Evolutionary conservation across 1,140 invertebrate species (phyloP), one percentile per base, ranked within the genome.

Genomic region (Vollenhovia emeryi): DNA sequence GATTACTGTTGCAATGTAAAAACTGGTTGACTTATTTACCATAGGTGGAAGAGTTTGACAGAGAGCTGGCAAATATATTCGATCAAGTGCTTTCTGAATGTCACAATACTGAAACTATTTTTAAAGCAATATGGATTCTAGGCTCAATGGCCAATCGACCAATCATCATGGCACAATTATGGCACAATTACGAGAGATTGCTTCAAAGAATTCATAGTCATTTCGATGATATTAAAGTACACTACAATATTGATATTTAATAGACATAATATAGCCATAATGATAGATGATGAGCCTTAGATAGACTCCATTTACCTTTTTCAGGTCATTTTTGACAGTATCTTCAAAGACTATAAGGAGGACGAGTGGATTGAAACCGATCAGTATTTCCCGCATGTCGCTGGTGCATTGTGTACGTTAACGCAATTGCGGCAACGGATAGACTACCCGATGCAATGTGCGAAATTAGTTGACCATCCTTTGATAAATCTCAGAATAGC

Each of bases 1-100:
- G 24, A 55, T 55, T 55, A 40, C 0, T 0, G 4, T 4, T 4
- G 9, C 6, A 75, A 75, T 11, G 1, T 62, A 62, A 48, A 84
- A 62, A 68, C 91, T 95, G 60, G 9, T 84, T 13, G 4, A 24
- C 2, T 36, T 0, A 2, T 36, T 76, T 40, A 40, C 21, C 27
- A 3, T n/a, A 95, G 92, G 95, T 97, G 6, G 94, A 96, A 36
- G 97, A 98, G 89, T 96, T 97, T 48, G 98, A 98, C 92, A 95
- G 96, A 87, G 94, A 96, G 87, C 93, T 99, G 24, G 97, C 97
- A 1, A 96, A 97, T 11, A 96, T 98, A 78, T 97, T 98, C 84
- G 96, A 96, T 6, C 96, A 97, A 89, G 97, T 96, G 3, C 97
- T 98, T 90, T 96, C 97, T 75, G 97, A 98, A 90, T 98, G 97